A percentile compares a stretch with the other conserved stretches of the same genome.
phyloP scores from a whole-genome alignment of 2,113 vertebrate genomes.

The zebrafish (Danio rerio) region GRCz12tu NC_133182.1:37797001-37797500 shows the following conservation, averaged over 20 bases:
- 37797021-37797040: neutral
- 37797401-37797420: neutral
- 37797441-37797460: neutral
- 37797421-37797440: neutral
- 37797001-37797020: neutral
- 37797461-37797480: neutral
- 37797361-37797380: conserved; percentile 9
- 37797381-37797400: neutral
- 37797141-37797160: conserved; percentile 15
- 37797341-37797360: neutral
- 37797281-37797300: conserved; percentile 44
- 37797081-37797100: neutral
- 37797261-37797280: conserved; percentile 19
- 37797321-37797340: conserved; percentile 11
- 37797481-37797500: no score
- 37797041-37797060: neutral
- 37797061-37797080: neutral
- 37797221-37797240: neutral
- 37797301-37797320: conserved; percentile 68
- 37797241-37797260: neutral
- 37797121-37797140: neutral
- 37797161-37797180: neutral
- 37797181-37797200: neutral
- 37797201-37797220: neutral
- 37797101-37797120: conserved; percentile 31